Evolutionary conservation across 2,888 invertebrate genomes (phyloP).

Genomic region (Apoda limacodes): DNA sequence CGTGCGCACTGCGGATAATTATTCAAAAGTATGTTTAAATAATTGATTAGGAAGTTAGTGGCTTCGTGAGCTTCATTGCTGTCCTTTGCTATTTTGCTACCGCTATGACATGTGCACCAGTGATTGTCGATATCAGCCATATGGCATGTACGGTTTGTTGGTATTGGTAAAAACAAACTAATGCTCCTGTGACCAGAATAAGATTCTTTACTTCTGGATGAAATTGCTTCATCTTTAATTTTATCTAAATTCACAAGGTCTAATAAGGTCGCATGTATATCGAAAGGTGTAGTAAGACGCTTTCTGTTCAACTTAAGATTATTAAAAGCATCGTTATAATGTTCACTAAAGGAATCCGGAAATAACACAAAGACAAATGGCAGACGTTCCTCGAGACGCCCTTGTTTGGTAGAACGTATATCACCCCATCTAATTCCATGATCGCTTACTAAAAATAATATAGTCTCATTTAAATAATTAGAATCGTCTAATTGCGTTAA

Average conservation of each 20-base stretch:
- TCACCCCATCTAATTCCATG: constrained; percentile 89
- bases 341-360: constrained; percentile 75
- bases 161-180: constrained; percentile 80
- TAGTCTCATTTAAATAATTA: constrained; percentile 71
- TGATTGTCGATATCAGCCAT: constrained; percentile 80
- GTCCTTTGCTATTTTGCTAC: constrained; percentile 54
- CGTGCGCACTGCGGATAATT: constrained; percentile 72
- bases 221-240: constrained; percentile 25
- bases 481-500: constrained; percentile 56
- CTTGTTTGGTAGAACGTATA: constrained; percentile 82
- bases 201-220: constrained; percentile 27
- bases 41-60: constrained; percentile 67
- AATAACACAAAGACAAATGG: constrained; percentile 80
- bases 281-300: constrained; percentile 79
- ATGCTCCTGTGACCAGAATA: constrained; percentile 60
- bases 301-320: constrained; percentile 74
- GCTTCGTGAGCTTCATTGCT: constrained; percentile 62
- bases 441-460: constrained; percentile 83
- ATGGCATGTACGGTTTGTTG: constrained; percentile 76
- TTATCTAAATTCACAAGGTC: constrained; percentile 69
- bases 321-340: constrained; percentile 67
- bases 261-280: constrained; percentile 80
- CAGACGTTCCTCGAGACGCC: constrained; percentile 84
- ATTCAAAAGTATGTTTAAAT: constrained; percentile 72
- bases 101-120: constrained; percentile 86